These are phyloP conservation scores for Magallana nippona DNA, from an alignment of 2,888 invertebrate species.

Conservation along the genomic window DNA sequence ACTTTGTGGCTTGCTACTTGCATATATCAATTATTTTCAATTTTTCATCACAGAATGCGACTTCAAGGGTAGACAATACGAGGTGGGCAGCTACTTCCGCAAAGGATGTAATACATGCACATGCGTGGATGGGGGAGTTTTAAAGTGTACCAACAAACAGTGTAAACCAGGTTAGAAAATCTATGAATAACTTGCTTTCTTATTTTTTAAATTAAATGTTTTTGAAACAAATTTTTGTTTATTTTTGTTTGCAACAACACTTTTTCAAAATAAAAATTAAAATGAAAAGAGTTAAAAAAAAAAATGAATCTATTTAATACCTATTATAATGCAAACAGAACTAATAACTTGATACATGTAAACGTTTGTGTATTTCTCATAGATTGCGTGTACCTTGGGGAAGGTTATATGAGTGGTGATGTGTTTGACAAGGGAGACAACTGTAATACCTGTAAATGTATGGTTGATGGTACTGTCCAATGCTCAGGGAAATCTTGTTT, in stretches of 20 bases:
- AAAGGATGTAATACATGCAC: background rate
- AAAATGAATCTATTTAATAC: too few species aligned
- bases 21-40: too few species aligned
- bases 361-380: background rate
- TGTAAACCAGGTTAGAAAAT: background rate
- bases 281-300: too few species aligned
- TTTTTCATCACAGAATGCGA: background rate
- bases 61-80: background rate
- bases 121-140: background rate
- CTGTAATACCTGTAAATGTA: constrained; percentile 15
- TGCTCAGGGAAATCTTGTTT: constrained; percentile 2
- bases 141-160: background rate
- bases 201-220: too few species aligned
- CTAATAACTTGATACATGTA: background rate
- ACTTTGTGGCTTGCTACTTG: background rate
- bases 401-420: background rate
- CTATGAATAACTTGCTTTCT: too few species aligned
- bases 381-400: background rate
- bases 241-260: background rate
- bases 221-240: too few species aligned
- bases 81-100: background rate
- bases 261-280: background rate
- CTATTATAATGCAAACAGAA: too few species aligned
- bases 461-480: background rate
- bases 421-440: constrained; percentile 13